These are phyloP conservation scores for Galemys pyrenaicus DNA, from an alignment of 2,113 vertebrate genomes.

Conservation along the genomic window DNA sequence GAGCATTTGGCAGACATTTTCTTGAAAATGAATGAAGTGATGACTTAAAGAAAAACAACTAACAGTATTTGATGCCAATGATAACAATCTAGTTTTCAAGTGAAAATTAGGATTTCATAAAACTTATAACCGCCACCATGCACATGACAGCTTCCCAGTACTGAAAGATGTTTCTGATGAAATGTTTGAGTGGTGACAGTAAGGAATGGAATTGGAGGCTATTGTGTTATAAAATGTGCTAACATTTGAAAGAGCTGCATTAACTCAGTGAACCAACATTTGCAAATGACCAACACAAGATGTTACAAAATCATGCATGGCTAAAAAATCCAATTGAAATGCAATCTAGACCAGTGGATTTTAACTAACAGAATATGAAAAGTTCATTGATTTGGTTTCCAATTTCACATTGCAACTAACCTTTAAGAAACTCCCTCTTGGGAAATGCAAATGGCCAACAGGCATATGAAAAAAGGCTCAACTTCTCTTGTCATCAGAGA, in stretches of 20 bases:
- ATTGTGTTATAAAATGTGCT: constrained; percentile 38
- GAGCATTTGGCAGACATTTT: neutral
- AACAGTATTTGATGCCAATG: neutral
- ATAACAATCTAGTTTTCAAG: constrained; percentile 57
- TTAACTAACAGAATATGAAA: constrained; percentile 32
- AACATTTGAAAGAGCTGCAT: constrained; percentile 37
- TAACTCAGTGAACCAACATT: constrained; percentile 33
- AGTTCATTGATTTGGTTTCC: constrained; percentile 59
- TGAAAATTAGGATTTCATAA: constrained; percentile 44
- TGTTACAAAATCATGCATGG: neutral
- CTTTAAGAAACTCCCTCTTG: constrained; percentile 47
- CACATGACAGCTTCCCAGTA: neutral
- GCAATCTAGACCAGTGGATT: neutral
- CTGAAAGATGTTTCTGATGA: neutral
- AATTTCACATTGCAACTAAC: constrained; percentile 47
- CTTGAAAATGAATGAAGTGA: constrained; percentile 39
- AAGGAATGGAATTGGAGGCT: neutral
- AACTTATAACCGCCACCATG: neutral
- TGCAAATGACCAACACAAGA: constrained; percentile 24
- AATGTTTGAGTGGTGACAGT: neutral
- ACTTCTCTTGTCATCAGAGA: no score
- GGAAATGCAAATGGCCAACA: no score
- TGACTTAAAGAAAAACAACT: constrained; percentile 38
- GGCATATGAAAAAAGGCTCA: no score
- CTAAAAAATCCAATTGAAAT: neutral